Conservation (phyloP, 2,113 vertebrate genomes). For the Urocynchramus pylzowi region DNA sequence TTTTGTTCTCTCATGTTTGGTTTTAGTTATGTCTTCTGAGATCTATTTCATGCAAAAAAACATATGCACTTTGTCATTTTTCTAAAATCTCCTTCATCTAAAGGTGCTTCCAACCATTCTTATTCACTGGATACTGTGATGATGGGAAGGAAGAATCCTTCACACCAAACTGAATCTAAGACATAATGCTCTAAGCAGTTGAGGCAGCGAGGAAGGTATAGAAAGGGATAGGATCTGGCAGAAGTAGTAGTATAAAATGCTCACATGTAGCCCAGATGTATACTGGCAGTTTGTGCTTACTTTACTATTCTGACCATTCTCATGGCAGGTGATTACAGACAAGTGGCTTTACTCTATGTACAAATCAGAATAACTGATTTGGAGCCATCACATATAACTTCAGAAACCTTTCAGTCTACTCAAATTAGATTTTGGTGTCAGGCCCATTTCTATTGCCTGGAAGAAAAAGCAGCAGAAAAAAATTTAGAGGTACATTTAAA, state of each 20-base stretch:
- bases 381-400: background rate
- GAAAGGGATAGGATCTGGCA: background rate
- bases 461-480: background rate
- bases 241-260: background rate
- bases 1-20: background rate
- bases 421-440: background rate
- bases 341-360: background rate
- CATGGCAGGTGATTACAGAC: background rate
- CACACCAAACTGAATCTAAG: background rate
- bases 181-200: accelerated
- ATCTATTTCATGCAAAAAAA: background rate
- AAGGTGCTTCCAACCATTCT: background rate
- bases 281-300: background rate
- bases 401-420: background rate
- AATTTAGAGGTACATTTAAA: background rate
- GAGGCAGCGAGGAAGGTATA: background rate
- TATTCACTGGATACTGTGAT: background rate
- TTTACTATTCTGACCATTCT: background rate
- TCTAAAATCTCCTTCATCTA: background rate
- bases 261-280: background rate
- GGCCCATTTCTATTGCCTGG: background rate
- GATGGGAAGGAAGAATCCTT: background rate
- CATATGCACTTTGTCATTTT: background rate
- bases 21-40: background rate
- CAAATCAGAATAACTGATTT: background rate